Conservation (phyloP, 2,888 invertebrate species). For the Protonemura montana region DNA sequence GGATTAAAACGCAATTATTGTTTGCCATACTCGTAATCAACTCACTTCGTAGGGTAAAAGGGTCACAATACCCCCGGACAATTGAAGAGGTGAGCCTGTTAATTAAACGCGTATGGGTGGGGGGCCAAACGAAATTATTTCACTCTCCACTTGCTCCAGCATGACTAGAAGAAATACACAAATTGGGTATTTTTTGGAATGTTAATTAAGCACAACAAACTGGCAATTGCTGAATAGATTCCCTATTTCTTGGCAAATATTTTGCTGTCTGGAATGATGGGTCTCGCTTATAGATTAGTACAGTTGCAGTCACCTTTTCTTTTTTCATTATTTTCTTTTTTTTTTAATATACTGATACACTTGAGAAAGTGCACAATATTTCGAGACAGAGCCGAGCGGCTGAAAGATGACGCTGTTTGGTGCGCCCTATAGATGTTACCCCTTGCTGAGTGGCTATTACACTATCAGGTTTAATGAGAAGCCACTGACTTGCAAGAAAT, state of each 20-base stretch:
- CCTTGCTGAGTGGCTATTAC: constrained; percentile 60
- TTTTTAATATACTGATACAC: not conserved
- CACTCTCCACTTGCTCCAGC: not conserved
- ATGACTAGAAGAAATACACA: not conserved
- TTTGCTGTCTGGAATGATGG: not conserved
- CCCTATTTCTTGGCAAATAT: not conserved
- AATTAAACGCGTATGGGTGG: not conserved
- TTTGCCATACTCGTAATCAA: not conserved
- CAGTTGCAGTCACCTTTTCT: not conserved
- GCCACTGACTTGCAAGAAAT: constrained; percentile 60
- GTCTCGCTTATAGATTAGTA: not conserved
- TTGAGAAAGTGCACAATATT: constrained; percentile 7
- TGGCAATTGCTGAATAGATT: not conserved
- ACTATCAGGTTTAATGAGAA: constrained; percentile 59
- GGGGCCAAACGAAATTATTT: not conserved
- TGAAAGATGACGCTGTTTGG: not conserved
- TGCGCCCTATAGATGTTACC: constrained; percentile 49
- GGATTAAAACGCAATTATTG: not conserved
- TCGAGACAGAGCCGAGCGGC: not conserved
- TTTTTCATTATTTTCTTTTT: not conserved
- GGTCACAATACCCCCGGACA: not conserved
- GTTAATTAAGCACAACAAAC: not conserved
- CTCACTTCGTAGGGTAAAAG: not conserved
- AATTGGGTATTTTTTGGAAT: not conserved
- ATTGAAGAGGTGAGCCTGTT: not conserved